Base-by-base conservation (phyloP, 2,113 vertebrate species). In the Lophochroa leadbeateri region DNA sequence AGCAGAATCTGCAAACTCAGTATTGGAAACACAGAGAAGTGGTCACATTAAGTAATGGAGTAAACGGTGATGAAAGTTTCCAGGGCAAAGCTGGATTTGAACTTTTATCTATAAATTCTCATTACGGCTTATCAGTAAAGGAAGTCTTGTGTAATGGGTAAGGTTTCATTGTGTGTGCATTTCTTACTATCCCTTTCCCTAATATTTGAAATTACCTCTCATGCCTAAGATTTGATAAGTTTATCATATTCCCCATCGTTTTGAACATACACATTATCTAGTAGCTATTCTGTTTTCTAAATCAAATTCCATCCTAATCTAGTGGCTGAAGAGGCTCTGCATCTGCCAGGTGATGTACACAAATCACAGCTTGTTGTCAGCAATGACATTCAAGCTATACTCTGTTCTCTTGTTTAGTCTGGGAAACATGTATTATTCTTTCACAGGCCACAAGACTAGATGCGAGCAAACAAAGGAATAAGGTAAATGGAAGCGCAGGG, bases 301-400 rank as follows among this genome's bases (percentile, higher is more conserved):
- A 90, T 94, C 70, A 69, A 93, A 87, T 94, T 95, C 33, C 55
- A 64, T 63, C 77, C 61, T 82, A 71, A 72, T 90, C 11, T 11
- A 87, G 67, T 60, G 52, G 25, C 27, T 69, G 28, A 87, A 85
- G 90, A 90, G 49, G 35, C 57, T 91, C 87, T 95, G 74, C 87
- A 63, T 58, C 55, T 0, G 7, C 75, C 20, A 18, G 69, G 76
- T 58, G 70, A 82, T 16, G 78, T 70, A 55, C 55, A 46, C 74
- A 79, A 90, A 55, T 57, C 69, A 50, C 84, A 55, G 78, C 39
- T 43, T 33, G 29, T 33, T 79, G 65, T 47, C 75, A 70, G 37
- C 58, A 81, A 67, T 43, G 84, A 70, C 46, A 70, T 75, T 71
- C 63, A 33, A 76, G 33, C 65, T 57, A 3, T 8, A 24, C 7